These are phyloP conservation scores for Azorinus chamasolen DNA, from an alignment of 2,888 invertebrate species.

Conservation along the genomic window DNA sequence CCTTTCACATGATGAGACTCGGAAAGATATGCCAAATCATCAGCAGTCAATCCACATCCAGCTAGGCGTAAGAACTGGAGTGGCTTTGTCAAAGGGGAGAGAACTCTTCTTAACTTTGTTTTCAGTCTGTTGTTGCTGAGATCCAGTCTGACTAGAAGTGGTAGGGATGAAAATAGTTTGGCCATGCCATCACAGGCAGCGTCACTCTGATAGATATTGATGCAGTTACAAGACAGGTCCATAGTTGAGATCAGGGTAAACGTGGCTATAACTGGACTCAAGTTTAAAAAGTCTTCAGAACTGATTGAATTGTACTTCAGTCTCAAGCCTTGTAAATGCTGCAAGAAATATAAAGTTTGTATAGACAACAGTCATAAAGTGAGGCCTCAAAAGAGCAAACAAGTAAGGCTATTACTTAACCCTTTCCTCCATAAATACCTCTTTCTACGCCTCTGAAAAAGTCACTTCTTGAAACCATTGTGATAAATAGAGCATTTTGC, in stretches of 20 bases:
- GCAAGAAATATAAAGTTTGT: slow-evolving; percentile 52
- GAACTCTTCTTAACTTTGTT: slow-evolving; percentile 72
- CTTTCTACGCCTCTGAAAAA: too few relatives aligned
- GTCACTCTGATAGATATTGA: slow-evolving; percentile 73
- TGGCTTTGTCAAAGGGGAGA: slow-evolving; percentile 68
- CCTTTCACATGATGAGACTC: slow-evolving; percentile 73
- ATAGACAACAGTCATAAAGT: too few relatives aligned
- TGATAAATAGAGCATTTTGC: too few relatives aligned
- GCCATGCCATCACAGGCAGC: slow-evolving; percentile 66
- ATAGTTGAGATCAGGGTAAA: slow-evolving; percentile 79
- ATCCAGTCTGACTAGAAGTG: slow-evolving; percentile 77
- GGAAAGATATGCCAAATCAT: slow-evolving; percentile 78
- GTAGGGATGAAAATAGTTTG: slow-evolving; percentile 67
- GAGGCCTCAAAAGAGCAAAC: too few relatives aligned
- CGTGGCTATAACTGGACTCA: slow-evolving; percentile 75
- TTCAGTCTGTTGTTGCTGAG: slow-evolving; percentile 83
- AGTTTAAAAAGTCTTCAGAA: slow-evolving; percentile 73
- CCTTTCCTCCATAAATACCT: too few relatives aligned
- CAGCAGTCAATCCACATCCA: slow-evolving; percentile 77
- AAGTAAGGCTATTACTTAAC: too few relatives aligned
- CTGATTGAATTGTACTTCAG: slow-evolving; percentile 82
- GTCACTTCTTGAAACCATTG: too few relatives aligned
- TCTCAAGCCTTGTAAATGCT: slow-evolving; percentile 79
- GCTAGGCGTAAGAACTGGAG: slow-evolving; percentile 79
- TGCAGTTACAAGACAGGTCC: slow-evolving; percentile 83